A percentile compares a stretch with the other conserved stretches of the same genome.
These are phyloP conservation scores for Tringa solitaria DNA, from an alignment of 2,113 vertebrate genomes.

Conservation along the genomic window DNA sequence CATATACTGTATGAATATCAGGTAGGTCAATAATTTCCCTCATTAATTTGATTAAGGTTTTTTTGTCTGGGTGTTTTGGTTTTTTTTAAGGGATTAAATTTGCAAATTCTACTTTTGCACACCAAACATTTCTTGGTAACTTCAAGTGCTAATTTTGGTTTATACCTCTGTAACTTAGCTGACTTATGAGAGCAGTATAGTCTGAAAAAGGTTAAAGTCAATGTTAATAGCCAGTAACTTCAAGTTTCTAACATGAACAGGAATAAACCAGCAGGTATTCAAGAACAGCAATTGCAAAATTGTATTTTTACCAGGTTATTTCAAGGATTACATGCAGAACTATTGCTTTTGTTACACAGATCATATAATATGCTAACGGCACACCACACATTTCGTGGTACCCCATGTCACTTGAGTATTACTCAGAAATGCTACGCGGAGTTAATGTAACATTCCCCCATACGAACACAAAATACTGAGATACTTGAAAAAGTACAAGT, in stretches of 20 bases:
- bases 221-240: background rate
- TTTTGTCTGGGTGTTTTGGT: no score
- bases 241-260: background rate
- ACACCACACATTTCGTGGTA: fast-evolving
- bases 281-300: background rate
- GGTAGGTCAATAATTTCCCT: fast-evolving
- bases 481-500: background rate
- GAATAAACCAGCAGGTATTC: background rate
- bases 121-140: background rate
- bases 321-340: background rate
- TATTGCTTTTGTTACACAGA: background rate
- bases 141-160: background rate
- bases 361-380: background rate
- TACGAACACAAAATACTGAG: background rate
- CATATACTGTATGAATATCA: background rate
- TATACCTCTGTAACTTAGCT: background rate
- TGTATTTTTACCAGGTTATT: background rate
- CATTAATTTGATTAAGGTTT: background rate
- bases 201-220: background rate
- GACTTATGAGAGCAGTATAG: background rate
- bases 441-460: background rate
- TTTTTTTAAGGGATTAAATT: fast-evolving
- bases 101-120: background rate
- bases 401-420: background rate
- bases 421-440: background rate